Evolutionary conservation across 2,888 invertebrate genomes (phyloP).

Genomic region (Cataglyphis cursor): DNA sequence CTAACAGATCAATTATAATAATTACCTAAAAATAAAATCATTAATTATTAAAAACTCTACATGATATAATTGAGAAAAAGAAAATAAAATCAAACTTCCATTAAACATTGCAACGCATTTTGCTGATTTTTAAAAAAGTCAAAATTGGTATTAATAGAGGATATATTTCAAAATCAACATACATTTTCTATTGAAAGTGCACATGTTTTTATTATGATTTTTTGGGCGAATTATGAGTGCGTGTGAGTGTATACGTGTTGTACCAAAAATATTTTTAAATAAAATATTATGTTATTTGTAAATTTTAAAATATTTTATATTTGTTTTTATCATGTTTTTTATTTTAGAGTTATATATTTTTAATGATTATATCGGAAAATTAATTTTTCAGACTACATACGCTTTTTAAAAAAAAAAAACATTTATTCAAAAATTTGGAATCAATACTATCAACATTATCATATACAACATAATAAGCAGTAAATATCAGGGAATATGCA

Average conservation of each 20-base stretch:
- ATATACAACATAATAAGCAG: neutral
- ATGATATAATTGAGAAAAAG: neutral
- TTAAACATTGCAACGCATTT: neutral
- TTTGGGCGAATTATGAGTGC: neutral
- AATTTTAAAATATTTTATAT: neutral
- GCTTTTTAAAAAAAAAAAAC: neutral
- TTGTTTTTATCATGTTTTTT: conserved; percentile 6
- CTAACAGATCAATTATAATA: neutral
- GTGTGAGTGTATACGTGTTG: neutral
- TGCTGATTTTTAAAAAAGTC: neutral
- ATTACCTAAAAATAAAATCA: neutral
- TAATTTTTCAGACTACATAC: neutral
- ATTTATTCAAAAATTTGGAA: neutral
- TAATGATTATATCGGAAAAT: neutral
- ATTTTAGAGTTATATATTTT: neutral
- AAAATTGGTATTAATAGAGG: neutral
- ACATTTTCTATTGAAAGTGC: neutral
- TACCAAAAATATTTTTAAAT: neutral
- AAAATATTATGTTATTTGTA: neutral
- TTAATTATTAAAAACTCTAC: neutral
- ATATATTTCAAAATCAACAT: neutral
- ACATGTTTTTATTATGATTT: neutral
- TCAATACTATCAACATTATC: neutral
- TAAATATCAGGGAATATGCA: neutral
- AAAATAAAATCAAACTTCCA: neutral